Evolutionary conservation across 1,140 invertebrate genomes (phyloP).

Genomic region (Listronotus bonariensis): DNA sequence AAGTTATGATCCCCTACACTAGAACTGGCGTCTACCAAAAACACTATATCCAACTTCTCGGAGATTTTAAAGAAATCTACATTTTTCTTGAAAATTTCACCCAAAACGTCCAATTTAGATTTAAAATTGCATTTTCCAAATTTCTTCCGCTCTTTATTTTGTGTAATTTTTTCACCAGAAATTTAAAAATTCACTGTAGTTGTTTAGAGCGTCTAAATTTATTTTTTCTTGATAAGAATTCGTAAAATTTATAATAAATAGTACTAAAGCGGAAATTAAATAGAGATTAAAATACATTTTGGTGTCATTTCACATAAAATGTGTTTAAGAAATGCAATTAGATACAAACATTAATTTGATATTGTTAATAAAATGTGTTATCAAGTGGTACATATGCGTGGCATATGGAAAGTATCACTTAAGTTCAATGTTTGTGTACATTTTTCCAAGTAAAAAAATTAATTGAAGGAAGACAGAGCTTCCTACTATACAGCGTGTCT

Average conservation of each 20-base stretch:
- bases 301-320: slow-evolving; percentile 11
- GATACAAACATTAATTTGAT: slow-evolving; percentile 12
- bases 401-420: slow-evolving; percentile 16
- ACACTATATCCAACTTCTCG: slow-evolving; percentile 67
- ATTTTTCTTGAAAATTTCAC: slow-evolving; percentile 61
- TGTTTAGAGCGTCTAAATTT: slow-evolving; percentile 38
- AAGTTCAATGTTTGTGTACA: background rate
- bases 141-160: slow-evolving; percentile 34
- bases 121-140: slow-evolving; percentile 63
- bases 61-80: slow-evolving; percentile 55
- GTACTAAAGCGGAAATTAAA: slow-evolving; percentile 9
- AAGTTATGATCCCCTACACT: slow-evolving; percentile 72
- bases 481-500: too few species aligned
- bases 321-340: slow-evolving; percentile 15
- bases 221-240: slow-evolving; percentile 25
- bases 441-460: too few species aligned
- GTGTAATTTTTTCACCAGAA: slow-evolving; percentile 49
- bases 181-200: slow-evolving; percentile 52
- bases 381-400: slow-evolving; percentile 16
- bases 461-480: too few species aligned
- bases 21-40: slow-evolving; percentile 71
- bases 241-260: background rate
- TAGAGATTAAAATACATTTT: slow-evolving; percentile 11
- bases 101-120: slow-evolving; percentile 63
- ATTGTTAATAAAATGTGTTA: slow-evolving; percentile 10